Evolutionary conservation across 1,140 invertebrate species (phyloP), one percentile per base, ranked within the genome.

Genomic region (Ladona fulva): DNA sequence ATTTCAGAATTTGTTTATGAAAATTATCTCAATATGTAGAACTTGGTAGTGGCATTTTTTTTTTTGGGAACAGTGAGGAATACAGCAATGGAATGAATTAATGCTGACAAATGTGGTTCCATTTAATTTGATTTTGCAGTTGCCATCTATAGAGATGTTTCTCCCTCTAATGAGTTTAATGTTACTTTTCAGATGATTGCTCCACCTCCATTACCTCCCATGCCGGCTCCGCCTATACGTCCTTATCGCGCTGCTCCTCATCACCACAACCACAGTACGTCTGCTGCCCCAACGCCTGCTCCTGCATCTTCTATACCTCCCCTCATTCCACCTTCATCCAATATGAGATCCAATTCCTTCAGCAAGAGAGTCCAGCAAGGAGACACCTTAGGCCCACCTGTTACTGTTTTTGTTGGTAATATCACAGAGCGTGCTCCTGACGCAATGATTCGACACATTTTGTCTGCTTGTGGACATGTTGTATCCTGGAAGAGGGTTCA

Each of bases 321-420:
- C n/a, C n/a, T n/a, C n/a, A n/a, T n/a, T n/a, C n/a, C n/a, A n/a
- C n/a, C n/a, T n/a, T 81, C 82, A 84, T 82, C 74, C 84, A 82
- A n/a, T n/a, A n/a, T n/a, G n/a, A n/a, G n/a, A n/a, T n/a, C n/a
- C 14, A 42, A 29, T 24, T 76, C 78, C 3, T 78, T 73, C 74
- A 81, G 82, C 80, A 81, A 82, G 82, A 80, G 84, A 82, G 81
- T 80, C 77, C 80, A 82, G 80, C 81, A 84, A 0, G 82, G 88
- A 84, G 80, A 84, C 83, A 10, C 81, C 81, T 22, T 83, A 84
- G 66, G 82, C n/a, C n/a, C n/a, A n/a, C n/a, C 95, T 0, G 96
- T 99, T n/a, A 99, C 97, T 22, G 97, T 99, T 0, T 99, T 99
- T 87, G 95, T 99, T 75, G 97, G 98, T 25, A 99, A 99, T 86